phyloP scores from a whole-genome alignment of 2,113 vertebrate species.

The Sminthopsis crassicaudata region DNA sequence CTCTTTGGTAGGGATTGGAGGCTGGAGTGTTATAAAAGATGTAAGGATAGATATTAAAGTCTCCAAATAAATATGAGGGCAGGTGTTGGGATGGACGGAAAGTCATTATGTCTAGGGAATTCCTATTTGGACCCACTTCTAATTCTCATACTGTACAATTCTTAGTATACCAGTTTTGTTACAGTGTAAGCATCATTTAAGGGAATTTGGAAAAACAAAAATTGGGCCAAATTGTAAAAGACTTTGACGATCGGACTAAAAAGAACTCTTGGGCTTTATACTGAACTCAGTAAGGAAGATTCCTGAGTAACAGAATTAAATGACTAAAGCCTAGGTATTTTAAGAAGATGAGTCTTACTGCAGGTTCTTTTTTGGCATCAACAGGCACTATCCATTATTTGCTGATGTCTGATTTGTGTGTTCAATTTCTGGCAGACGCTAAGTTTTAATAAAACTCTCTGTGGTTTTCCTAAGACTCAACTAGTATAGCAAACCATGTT shows the following conservation, averaged over 20 bases:
- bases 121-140: background rate
- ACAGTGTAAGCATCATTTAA: background rate
- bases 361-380: background rate
- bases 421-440: background rate
- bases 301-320: background rate
- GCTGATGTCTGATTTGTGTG: background rate
- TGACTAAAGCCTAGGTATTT: background rate
- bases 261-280: background rate
- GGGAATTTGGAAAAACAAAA: background rate
- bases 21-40: background rate
- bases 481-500: background rate
- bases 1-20: background rate
- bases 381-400: background rate
- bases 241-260: background rate
- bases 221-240: background rate
- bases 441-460: background rate
- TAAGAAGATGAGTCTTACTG: background rate
- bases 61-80: background rate
- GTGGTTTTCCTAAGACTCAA: background rate
- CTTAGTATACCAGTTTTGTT: background rate
- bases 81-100: background rate
- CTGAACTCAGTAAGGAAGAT: background rate
- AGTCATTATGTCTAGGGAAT: background rate
- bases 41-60: background rate
- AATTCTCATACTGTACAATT: background rate